phyloP scores from a whole-genome alignment of 2,888 invertebrate species.

The Orgyia antiqua region DNA sequence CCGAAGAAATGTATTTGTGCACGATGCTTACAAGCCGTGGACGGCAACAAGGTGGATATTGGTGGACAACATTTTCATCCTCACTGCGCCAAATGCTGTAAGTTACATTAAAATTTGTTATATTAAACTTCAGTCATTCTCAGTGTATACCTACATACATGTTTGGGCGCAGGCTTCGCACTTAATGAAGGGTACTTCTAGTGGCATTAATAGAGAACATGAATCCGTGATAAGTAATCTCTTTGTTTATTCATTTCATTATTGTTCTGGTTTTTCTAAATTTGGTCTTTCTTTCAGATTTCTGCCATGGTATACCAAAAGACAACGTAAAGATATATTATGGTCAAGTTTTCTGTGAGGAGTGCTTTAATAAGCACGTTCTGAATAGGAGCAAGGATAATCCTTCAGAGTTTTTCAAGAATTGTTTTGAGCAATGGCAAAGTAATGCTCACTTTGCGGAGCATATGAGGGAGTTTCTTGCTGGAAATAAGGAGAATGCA shows the following conservation, averaged over 20 bases:
- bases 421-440: constrained; percentile 66
- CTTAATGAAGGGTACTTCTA: no score
- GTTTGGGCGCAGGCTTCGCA: not conserved
- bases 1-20: constrained; percentile 51
- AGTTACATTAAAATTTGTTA: no score
- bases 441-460: constrained; percentile 52
- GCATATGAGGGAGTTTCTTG: constrained; percentile 56
- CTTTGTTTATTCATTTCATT: no score
- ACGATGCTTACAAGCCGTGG: constrained; percentile 54
- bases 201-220: no score
- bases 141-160: not conserved
- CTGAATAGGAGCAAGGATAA: constrained; percentile 50
- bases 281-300: constrained; percentile 32
- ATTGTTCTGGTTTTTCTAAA: no score
- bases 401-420: constrained; percentile 60
- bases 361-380: constrained; percentile 58
- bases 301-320: constrained; percentile 53
- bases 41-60: constrained; percentile 45
- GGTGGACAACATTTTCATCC: constrained; percentile 58
- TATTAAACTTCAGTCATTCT: not conserved
- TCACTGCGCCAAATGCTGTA: constrained; percentile 63
- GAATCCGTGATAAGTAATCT: no score
- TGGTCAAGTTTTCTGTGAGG: constrained; percentile 67
- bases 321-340: constrained; percentile 60
- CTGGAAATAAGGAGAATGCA: constrained; percentile 36